phyloP scores from a whole-genome alignment of 1,140 invertebrate genomes.

The Drosophila ficusphila region DNA sequence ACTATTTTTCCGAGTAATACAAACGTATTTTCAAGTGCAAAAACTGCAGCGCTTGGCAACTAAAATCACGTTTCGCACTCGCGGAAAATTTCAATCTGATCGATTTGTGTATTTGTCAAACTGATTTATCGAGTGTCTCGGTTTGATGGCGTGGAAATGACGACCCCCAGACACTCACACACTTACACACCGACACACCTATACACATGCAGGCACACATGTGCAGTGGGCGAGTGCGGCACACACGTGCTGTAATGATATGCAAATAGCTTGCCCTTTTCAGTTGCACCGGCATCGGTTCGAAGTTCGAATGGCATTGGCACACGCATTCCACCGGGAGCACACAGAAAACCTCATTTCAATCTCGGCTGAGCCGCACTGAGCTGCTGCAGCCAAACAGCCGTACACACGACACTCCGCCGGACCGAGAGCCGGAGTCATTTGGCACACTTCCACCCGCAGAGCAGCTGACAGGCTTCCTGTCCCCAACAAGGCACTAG shows the following conservation, averaged over 20 bases:
- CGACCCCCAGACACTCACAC: constrained; percentile 23
- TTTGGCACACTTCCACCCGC: constrained; percentile 32
- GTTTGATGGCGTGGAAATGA: constrained; percentile 73
- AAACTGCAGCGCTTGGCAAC: neutral
- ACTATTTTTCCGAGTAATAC: too few species aligned
- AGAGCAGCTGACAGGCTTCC: constrained; percentile 4
- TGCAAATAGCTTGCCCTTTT: constrained; percentile 78
- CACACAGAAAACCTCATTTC: constrained; percentile 62
- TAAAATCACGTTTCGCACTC: constrained; percentile 27
- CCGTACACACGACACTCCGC: constrained; percentile 32
- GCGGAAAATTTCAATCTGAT: constrained; percentile 59
- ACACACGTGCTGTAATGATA: constrained; percentile 62
- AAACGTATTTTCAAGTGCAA: neutral
- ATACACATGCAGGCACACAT: too few species aligned
- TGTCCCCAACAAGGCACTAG: neutral
- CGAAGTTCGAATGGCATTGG: constrained; percentile 6
- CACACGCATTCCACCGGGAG: constrained; percentile 27
- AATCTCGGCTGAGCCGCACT: constrained; percentile 72
- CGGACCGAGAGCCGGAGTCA: constrained; percentile 9
- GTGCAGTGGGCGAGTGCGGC: neutral
- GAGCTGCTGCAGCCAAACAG: constrained; percentile 62
- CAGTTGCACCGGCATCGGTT: constrained; percentile 31
- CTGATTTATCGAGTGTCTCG: constrained; percentile 75
- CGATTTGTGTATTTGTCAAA: constrained; percentile 77
- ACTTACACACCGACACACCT: constrained; percentile 1